Conservation (phyloP, 2,113 vertebrate genomes). For the Myiagra hebetior region DNA sequence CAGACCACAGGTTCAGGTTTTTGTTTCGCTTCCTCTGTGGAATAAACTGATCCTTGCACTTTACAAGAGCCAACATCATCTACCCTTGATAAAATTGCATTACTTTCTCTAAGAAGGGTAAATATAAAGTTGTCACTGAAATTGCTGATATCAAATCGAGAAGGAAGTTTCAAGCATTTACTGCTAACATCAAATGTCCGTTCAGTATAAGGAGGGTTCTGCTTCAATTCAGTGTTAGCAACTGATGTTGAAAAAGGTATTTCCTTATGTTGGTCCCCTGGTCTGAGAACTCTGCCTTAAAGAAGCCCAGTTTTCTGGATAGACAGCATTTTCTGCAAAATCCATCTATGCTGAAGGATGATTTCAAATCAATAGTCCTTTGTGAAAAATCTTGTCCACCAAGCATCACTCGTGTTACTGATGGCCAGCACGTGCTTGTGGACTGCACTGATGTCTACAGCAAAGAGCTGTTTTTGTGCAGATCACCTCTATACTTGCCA, state of each 20-base stretch:
- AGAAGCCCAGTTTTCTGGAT: not conserved
- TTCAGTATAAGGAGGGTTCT: not conserved
- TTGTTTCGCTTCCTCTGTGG: not conserved
- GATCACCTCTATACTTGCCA: not conserved
- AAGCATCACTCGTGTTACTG: not conserved
- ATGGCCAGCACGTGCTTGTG: accelerated
- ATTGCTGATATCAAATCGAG: not conserved
- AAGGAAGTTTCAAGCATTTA: not conserved
- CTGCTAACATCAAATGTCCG: not conserved
- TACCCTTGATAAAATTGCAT: not conserved
- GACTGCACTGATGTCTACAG: not conserved
- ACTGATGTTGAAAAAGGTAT: not conserved
- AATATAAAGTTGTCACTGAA: not conserved
- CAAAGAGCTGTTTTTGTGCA: not conserved
- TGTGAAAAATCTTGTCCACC: not conserved
- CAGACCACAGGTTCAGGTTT: not conserved
- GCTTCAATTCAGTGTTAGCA: not conserved
- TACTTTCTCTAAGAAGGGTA: not conserved
- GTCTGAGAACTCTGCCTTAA: not conserved
- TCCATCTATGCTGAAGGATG: not conserved
- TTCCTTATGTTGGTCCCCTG: accelerated
- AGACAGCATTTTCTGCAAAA: not conserved
- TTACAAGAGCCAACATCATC: not conserved
- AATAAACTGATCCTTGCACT: not conserved
- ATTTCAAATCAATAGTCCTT: not conserved